phyloP scores from a whole-genome alignment of 1,140 invertebrate genomes.

The Ips nitidus region DNA sequence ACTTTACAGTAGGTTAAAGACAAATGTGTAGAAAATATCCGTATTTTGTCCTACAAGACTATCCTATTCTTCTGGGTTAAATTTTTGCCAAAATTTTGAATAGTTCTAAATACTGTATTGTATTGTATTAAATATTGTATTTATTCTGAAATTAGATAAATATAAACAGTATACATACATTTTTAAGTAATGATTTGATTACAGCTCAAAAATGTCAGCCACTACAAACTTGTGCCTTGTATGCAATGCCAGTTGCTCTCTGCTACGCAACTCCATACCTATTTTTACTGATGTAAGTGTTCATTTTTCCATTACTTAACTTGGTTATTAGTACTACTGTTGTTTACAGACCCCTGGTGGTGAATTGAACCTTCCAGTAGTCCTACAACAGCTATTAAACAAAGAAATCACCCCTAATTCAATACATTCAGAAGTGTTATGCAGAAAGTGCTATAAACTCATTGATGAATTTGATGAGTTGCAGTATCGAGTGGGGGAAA shows the following conservation, averaged over 20 bases:
- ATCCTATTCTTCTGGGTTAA: no score
- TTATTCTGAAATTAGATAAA: no score
- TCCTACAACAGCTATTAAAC: slow-evolving; percentile 57
- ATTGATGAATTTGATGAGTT: slow-evolving; percentile 65
- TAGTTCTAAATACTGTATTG: no score
- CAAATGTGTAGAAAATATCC: no score
- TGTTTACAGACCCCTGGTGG: slow-evolving; percentile 1
- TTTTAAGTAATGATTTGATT: no score
- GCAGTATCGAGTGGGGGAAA: slow-evolving; percentile 48
- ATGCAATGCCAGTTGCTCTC: slow-evolving; percentile 59
- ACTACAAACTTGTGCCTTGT: slow-evolving; percentile 55
- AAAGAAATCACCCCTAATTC: slow-evolving; percentile 54
- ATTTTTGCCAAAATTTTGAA: no score
- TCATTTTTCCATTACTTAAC: background rate
- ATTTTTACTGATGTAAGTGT: slow-evolving; percentile 55
- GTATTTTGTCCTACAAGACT: no score
- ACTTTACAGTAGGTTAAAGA: no score
- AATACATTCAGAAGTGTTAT: slow-evolving; percentile 59
- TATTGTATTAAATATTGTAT: no score
- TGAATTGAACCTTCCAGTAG: slow-evolving; percentile 49
- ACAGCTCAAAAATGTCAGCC: slow-evolving; percentile 1
- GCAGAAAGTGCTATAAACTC: slow-evolving; percentile 66
- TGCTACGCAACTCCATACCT: slow-evolving; percentile 56
- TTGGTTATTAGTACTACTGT: background rate
- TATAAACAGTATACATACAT: no score